Base-by-base conservation (phyloP, 1,140 invertebrate species). In the Drosophila parabipectinata region DNA sequence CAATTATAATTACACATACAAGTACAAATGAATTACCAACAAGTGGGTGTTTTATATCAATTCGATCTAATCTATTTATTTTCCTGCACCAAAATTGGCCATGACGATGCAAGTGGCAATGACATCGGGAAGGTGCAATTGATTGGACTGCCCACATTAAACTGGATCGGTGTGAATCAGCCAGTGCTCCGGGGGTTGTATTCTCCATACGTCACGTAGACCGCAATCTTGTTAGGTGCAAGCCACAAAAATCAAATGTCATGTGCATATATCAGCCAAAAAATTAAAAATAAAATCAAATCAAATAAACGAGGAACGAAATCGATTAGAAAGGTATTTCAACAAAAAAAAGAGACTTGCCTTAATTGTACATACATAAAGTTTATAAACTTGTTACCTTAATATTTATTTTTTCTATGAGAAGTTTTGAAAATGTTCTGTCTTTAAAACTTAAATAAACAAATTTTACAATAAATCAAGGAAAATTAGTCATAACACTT, bases 121-220 rank as follows among this genome's bases (percentile, higher is more conserved):
- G 72, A n/a, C 53, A 58, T 50, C 79, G 51, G 80, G n/a, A 47
- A 50, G 54, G 30, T 73, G 67, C 67, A 72, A 15, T 44, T 18
- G 28, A 52, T 44, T 14, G 9, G 28, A 9, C 30, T 45, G 51
- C 32, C 53, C 74, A 53, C 28, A 44, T 39, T 44, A 50, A 48
- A 37, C 18, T 47, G 5, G n/a, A 53, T 47, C 15, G 1, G 18
- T 39, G 61, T 81, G 66, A 72, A 54, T 77, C 58, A 67, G 39
- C 44, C 21, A 18, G 12, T 26, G n/a, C 34, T 48, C 30, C 18
- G 21, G 47, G 55, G 50, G 63, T 73, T 72, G 61, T 81, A 81
- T 77, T 85, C 63, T 68, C 77, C 28, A 77, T 78, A 78, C 77
- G 82, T 87, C 81, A 85, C 82, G 82, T 85, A 85, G 81, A 81